These are phyloP conservation scores for Cyclura pinguis DNA, from an alignment of 2,797 vertebrate genomes.

Conservation along the genomic window DNA sequence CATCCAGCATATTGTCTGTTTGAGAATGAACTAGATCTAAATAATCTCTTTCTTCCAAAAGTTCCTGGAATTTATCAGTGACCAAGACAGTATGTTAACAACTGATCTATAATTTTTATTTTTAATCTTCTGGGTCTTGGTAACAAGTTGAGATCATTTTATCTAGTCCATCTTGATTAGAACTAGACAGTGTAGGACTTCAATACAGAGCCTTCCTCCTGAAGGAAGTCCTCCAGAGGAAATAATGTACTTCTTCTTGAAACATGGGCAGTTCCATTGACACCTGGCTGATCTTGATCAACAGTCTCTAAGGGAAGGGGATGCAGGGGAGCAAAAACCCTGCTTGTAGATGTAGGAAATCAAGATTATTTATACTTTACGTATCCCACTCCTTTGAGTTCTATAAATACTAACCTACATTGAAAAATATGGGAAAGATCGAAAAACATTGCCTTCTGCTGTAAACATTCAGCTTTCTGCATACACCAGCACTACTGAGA, in stretches of 20 bases:
- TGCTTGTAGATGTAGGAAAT: background rate
- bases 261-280: no score
- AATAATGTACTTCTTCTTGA: no score
- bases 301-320: background rate
- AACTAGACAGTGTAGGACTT: no score
- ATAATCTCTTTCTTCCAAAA: background rate
- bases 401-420: background rate
- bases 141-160: no score
- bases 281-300: no score
- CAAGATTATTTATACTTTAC: background rate
- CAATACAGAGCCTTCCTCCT: no score
- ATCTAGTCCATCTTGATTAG: no score
- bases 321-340: background rate
- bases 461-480: background rate
- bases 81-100: background rate
- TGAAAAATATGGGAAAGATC: background rate
- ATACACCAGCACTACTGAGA: background rate
- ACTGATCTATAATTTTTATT: background rate
- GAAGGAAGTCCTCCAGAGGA: no score
- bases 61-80: background rate
- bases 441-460: background rate
- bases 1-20: background rate
- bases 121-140: background rate
- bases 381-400: background rate
- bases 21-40: background rate